Percentiles rank a stretch among this genome's conserved stretches.
These are phyloP conservation scores for Trichacis sp. DNA, from an alignment of 2,888 invertebrate species.

Conservation along the genomic window DNA sequence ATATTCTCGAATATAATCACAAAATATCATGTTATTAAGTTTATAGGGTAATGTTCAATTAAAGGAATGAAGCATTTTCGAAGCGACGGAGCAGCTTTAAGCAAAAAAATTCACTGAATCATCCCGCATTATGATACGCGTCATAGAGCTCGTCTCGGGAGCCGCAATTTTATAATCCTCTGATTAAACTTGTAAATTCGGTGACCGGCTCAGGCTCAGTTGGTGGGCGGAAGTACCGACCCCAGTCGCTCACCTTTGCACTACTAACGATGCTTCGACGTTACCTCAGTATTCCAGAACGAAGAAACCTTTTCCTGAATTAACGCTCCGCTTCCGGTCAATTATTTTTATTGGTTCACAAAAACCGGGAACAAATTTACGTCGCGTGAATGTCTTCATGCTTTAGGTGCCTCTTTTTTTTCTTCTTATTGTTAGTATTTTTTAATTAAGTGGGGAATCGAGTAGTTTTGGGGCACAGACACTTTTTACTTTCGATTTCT, in stretches of 20 bases:
- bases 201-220: slow-evolving; percentile 63
- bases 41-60: too few relatives aligned
- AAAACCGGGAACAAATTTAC: background rate
- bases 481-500: too few relatives aligned
- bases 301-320: slow-evolving; percentile 41
- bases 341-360: background rate
- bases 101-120: too few relatives aligned
- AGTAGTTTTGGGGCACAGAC: too few relatives aligned
- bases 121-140: background rate
- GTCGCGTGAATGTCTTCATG: background rate
- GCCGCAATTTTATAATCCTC: slow-evolving; percentile 65
- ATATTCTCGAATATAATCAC: too few relatives aligned
- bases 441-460: too few relatives aligned
- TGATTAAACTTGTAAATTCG: slow-evolving; percentile 69
- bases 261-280: slow-evolving; percentile 66
- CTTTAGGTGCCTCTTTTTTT: background rate
- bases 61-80: too few relatives aligned
- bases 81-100: too few relatives aligned
- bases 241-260: slow-evolving; percentile 68
- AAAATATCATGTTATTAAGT: too few relatives aligned
- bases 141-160: slow-evolving; percentile 42
- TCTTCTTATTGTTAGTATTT: background rate
- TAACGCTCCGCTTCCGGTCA: slow-evolving; percentile 20
- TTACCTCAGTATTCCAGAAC: slow-evolving; percentile 40
- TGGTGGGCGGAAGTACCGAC: slow-evolving; percentile 68